Conservation (phyloP, 2,888 invertebrate genomes). For the Acronicta psi region DNA sequence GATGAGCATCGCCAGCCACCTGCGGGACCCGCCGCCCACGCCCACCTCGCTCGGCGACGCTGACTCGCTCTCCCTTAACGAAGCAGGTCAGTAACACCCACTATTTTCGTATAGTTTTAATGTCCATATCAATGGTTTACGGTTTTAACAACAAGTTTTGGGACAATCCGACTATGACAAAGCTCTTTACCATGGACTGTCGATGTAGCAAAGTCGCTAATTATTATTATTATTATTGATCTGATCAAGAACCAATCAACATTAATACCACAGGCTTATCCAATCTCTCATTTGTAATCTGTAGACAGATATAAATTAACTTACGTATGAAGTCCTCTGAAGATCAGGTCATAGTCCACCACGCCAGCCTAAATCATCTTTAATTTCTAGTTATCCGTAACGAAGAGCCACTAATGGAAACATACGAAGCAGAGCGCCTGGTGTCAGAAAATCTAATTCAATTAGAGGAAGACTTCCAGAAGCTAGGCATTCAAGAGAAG, state of each 20-base stretch:
- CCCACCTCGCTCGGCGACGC: conserved; percentile 82
- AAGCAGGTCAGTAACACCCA: conserved; percentile 66
- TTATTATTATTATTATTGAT: too few species aligned
- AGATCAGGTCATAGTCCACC: background rate
- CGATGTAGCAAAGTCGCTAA: too few species aligned
- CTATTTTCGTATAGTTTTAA: too few species aligned
- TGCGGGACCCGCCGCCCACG: conserved; percentile 84
- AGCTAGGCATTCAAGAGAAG: conserved; percentile 77
- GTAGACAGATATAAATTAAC: too few species aligned
- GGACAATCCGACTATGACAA: too few species aligned
- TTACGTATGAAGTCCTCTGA: too few species aligned
- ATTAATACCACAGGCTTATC: too few species aligned
- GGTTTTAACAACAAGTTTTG: too few species aligned
- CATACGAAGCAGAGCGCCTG: conserved; percentile 89
- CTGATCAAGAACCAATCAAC: too few species aligned
- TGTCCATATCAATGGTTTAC: too few species aligned
- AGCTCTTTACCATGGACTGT: too few species aligned
- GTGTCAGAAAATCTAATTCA: conserved; percentile 92
- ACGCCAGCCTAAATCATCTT: background rate
- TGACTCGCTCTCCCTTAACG: conserved; percentile 81
- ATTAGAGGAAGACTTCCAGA: conserved; percentile 90
- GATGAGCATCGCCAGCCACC: conserved; percentile 91
- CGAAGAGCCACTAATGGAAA: conserved; percentile 87
- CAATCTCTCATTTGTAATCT: too few species aligned
- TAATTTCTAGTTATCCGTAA: conserved; percentile 73